Evolutionary conservation across 2,888 invertebrate species (phyloP), one percentile per base, ranked within the genome.

Genomic region (Callosobruchus maculatus): DNA sequence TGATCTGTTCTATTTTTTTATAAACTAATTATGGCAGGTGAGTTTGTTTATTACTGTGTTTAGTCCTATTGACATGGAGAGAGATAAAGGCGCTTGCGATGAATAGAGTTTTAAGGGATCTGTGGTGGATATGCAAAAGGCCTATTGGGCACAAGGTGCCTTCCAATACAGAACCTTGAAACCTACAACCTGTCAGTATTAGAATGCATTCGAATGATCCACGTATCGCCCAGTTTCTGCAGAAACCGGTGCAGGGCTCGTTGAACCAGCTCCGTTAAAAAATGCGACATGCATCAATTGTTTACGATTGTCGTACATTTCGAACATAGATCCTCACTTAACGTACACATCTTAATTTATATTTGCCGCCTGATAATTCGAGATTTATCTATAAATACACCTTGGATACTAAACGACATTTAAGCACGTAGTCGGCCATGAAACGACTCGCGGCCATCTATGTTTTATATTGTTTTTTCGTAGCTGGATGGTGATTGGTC

Each of bases 291-390:
- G 76, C 72, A 73, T 71, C 74, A 72, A 76, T 76, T 72, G 73
- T 72, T 76, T 76, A 72, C 71, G 71, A 73, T 49, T 76, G 74
- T 76, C 71, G 67, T 73, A 77, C 77, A 77, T 77, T 77, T 75
- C 75, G 74, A 81, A 82, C 81, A 82, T 79, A 81, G 77, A 80
- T 81, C 77, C 78, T 79, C 81, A 81, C 81, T 82, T 82, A 81
- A 78, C 75, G 77, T 79, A 82, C 81, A 81, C 81, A 81, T 81
- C 80, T 78, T 78, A 79, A 79, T 81, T 80, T 79, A 80, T 79
- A 79, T 78, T 78, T 78, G 76, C 72, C 22, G 73, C 67, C 73
- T 49, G 78, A 77, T 80, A 79, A 80, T 78, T 76, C 74, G 72
- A 79, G 80, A 80, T 79, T 79, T 80, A 80, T 80, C 80, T 79